Conservation (phyloP, 2,888 invertebrate species). For the Ormyrus pomaceus region DNA sequence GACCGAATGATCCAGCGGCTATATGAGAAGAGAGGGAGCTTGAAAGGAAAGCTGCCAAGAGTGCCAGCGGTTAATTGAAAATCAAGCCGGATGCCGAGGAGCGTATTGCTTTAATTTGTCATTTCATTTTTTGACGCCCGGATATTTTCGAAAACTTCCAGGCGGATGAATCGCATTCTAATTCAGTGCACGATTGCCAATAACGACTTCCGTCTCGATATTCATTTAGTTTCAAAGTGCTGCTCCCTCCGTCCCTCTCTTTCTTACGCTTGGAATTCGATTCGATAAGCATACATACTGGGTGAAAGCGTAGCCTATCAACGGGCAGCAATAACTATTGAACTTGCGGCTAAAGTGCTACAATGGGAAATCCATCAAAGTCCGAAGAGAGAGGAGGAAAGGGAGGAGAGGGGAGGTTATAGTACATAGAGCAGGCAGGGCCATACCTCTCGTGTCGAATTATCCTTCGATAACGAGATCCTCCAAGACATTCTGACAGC, state of each 20-base stretch:
- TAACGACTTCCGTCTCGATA: neutral
- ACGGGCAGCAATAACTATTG: constrained; percentile 3
- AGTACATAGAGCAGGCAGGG: too few relatives aligned
- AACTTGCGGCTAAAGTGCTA: neutral
- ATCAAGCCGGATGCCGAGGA: constrained; percentile 63
- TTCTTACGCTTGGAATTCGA: neutral
- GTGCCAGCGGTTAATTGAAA: constrained; percentile 65
- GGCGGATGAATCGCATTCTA: too few relatives aligned
- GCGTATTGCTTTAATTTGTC: neutral
- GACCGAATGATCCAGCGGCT: neutral
- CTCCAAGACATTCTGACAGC: too few relatives aligned
- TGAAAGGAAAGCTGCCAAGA: constrained; percentile 9
- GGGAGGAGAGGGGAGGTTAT: neutral
- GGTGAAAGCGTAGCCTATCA: neutral
- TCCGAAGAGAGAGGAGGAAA: neutral
- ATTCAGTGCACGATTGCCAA: neutral
- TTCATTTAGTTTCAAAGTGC: neutral
- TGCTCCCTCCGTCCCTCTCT: neutral
- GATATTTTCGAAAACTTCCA: too few relatives aligned
- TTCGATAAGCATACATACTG: constrained; percentile 2
- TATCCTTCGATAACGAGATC: too few relatives aligned
- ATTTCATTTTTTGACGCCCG: too few relatives aligned
- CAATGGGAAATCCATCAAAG: neutral
- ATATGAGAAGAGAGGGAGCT: neutral
- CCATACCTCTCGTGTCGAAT: too few relatives aligned